Evolutionary conservation across 2,113 vertebrate genomes (phyloP).

Genomic region (Argyrosomus japonicus): DNA sequence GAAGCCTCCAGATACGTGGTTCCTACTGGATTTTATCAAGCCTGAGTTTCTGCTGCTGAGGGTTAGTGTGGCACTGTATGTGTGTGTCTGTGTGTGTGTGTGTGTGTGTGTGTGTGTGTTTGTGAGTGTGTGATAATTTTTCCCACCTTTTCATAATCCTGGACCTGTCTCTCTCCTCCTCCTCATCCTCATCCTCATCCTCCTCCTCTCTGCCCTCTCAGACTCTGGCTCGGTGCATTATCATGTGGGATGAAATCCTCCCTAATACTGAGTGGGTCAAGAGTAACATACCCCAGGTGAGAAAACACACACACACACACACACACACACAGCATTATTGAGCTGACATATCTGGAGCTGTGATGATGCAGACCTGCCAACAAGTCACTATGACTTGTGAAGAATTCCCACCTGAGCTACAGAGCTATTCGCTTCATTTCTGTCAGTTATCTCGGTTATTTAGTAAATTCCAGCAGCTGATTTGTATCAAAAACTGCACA

Average conservation of each 20-base stretch:
- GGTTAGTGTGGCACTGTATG: slow-evolving; percentile 81
- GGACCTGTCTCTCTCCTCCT: background rate
- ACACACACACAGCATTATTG: background rate
- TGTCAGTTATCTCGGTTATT: background rate
- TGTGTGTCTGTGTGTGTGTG: slow-evolving; percentile 15
- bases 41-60: slow-evolving; percentile 97
- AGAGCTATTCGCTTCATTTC: background rate
- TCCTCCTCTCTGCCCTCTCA: slow-evolving; percentile 58
- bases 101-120: background rate
- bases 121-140: background rate
- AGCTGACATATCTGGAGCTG: background rate
- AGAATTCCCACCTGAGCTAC: background rate
- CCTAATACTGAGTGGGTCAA: slow-evolving; percentile 96
- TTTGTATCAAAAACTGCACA: background rate
- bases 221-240: slow-evolving; percentile 96
- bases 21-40: slow-evolving; percentile 97
- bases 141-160: slow-evolving; percentile 15
- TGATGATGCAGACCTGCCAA: slow-evolving; percentile 3
- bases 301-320: slow-evolving; percentile 49
- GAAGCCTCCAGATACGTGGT: slow-evolving; percentile 97
- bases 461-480: background rate
- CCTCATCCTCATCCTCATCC: background rate
- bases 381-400: slow-evolving; percentile 26
- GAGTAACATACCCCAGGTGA: slow-evolving; percentile 96
- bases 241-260: slow-evolving; percentile 98